phyloP scores from a whole-genome alignment of 2,888 invertebrate species.

The Hermaeophaga mercurialis region DNA sequence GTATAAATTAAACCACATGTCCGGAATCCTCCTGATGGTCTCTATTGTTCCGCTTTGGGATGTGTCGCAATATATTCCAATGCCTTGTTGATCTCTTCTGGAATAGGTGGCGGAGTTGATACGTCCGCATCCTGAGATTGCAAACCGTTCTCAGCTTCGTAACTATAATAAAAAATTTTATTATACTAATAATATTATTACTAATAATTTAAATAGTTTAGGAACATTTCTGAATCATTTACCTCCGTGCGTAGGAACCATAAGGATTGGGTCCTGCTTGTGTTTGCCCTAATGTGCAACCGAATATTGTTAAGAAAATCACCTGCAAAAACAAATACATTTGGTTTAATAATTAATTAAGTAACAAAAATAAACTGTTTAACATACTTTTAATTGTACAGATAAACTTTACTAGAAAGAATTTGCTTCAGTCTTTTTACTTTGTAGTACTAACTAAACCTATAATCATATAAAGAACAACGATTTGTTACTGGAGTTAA shows the following conservation, averaged over 20 bases:
- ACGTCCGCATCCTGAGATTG: constrained; percentile 60
- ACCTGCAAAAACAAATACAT: constrained; percentile 31
- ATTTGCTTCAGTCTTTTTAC: no score
- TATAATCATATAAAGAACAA: no score
- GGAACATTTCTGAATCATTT: neutral
- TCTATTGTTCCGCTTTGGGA: constrained; percentile 57
- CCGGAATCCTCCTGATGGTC: constrained; percentile 28
- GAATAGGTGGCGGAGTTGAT: constrained; percentile 71
- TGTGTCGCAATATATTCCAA: constrained; percentile 70
- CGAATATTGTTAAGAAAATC: constrained; percentile 33
- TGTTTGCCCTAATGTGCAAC: constrained; percentile 42
- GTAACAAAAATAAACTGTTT: neutral
- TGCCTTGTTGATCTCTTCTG: constrained; percentile 69
- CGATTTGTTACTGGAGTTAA: no score
- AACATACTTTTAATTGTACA: no score
- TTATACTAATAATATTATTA: neutral
- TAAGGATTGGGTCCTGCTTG: constrained; percentile 58
- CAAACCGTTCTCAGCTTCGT: constrained; percentile 65
- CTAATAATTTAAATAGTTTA: neutral
- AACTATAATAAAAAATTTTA: constrained; percentile 29
- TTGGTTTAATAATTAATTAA: no score
- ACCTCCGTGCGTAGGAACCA: constrained; percentile 56
- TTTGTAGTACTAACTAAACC: no score
- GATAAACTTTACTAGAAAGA: no score
- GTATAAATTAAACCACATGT: constrained; percentile 24